Evolutionary conservation across 2,888 invertebrate genomes (phyloP).

Genomic region (Philhelius pedissequus): DNA sequence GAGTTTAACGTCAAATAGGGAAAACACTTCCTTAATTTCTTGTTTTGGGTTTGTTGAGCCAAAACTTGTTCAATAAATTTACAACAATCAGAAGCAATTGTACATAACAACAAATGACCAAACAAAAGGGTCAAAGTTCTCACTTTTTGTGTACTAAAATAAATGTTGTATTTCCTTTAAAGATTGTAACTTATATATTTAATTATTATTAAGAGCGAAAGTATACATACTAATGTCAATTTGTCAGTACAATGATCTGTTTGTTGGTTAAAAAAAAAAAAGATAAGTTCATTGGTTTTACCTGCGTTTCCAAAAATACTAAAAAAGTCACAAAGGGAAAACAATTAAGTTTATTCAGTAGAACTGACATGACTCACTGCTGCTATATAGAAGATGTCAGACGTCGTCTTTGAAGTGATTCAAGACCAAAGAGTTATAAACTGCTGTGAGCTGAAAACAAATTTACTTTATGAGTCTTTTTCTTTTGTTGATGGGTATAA

Average conservation of each 20-base stretch:
- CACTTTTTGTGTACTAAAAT: background rate
- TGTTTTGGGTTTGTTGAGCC: background rate
- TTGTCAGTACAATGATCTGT: conserved; percentile 12
- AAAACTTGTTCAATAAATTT: conserved; percentile 3
- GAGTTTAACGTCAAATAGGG: background rate
- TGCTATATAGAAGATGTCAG: too few relatives aligned
- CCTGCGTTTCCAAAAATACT: background rate
- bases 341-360: background rate
- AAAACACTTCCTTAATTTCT: conserved; percentile 27
- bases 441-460: background rate
- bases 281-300: conserved; percentile 11
- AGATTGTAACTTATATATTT: background rate
- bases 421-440: background rate
- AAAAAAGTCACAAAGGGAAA: background rate
- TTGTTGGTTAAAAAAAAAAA: background rate
- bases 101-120: background rate
- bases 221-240: background rate
- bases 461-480: background rate
- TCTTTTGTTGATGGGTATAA: background rate
- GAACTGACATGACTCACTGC: background rate
- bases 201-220: conserved; percentile 11
- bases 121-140: conserved; percentile 21
- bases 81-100: background rate
- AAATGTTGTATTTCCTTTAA: background rate
- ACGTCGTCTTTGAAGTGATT: background rate